Percentiles rank a stretch among this genome's conserved stretches.
Evolutionary conservation across 2,888 invertebrate genomes (phyloP).

Genomic region (Eretmocerus hayati): DNA sequence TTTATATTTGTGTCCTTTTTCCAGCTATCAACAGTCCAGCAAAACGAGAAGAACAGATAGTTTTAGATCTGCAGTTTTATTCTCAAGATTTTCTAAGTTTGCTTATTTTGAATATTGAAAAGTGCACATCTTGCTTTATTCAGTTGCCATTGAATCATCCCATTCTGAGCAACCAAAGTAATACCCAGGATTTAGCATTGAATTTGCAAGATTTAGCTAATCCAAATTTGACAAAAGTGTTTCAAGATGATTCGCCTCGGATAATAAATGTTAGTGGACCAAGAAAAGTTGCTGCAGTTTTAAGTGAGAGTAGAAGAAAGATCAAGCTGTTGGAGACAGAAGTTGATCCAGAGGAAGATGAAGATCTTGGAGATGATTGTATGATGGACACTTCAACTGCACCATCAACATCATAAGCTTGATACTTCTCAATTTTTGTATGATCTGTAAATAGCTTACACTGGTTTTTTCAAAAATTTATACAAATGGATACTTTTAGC

Average conservation of each 20-base stretch:
- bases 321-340: constrained; percentile 89
- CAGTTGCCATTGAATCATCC: constrained; percentile 35
- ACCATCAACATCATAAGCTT: too few relatives aligned
- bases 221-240: constrained; percentile 34
- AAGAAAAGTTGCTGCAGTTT: constrained; percentile 74
- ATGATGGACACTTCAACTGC: constrained; percentile 31
- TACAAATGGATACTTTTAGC: too few relatives aligned
- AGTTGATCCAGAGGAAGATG: constrained; percentile 73
- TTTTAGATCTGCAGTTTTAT: constrained; percentile 72
- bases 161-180: constrained; percentile 25
- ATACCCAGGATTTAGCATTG: constrained; percentile 18
- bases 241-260: constrained; percentile 44
- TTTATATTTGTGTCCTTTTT: too few relatives aligned
- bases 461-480: too few relatives aligned
- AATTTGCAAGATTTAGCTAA: constrained; percentile 35
- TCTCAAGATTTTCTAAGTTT: constrained; percentile 66
- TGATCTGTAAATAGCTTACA: too few relatives aligned
- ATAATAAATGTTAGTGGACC: constrained; percentile 79
- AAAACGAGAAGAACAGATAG: constrained; percentile 33
- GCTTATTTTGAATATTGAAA: constrained; percentile 45
- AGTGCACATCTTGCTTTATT: constrained; percentile 34
- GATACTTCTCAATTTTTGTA: too few relatives aligned
- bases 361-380: constrained; percentile 34
- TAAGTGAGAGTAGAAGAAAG: constrained; percentile 71
- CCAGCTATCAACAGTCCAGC: too few relatives aligned